Conservation (phyloP, 2,888 invertebrate genomes). For the Chymomyza procnemis region DNA sequence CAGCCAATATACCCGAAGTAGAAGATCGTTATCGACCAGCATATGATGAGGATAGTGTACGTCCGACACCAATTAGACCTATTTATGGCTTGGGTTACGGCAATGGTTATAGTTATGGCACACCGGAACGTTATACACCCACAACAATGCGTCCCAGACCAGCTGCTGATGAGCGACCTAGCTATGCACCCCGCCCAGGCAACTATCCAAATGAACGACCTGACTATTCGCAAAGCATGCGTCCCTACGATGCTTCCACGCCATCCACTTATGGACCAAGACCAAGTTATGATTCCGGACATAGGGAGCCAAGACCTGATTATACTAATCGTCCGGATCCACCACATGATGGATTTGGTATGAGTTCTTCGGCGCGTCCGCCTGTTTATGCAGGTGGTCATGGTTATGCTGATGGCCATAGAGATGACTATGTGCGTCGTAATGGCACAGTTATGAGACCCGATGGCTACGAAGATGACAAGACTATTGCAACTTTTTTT, state of each 20-base stretch:
- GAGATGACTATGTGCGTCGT: conserved; percentile 56
- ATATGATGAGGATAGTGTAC: conserved; percentile 48
- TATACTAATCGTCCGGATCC: conserved; percentile 76
- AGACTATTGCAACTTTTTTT: conserved; percentile 77
- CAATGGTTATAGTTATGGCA: conserved; percentile 77
- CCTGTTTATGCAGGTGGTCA: conserved; percentile 39
- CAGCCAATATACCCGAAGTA: conserved; percentile 76
- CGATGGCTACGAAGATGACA: conserved; percentile 71
- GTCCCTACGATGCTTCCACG: conserved; percentile 56
- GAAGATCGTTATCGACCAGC: conserved; percentile 71
- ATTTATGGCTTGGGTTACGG: conserved; percentile 76
- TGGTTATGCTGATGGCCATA: conserved; percentile 26
- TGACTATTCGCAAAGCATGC: conserved; percentile 41
- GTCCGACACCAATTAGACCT: conserved; percentile 61
- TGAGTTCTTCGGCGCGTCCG: conserved; percentile 48
- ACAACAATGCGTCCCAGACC: conserved; percentile 59
- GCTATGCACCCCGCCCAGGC: conserved; percentile 60
- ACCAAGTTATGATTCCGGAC: conserved; percentile 36
- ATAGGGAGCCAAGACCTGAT: conserved; percentile 58
- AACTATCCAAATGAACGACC: conserved; percentile 45
- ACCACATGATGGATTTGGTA: conserved; percentile 42
- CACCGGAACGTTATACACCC: conserved; percentile 72
- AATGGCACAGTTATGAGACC: conserved; percentile 47
- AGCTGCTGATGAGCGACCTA: conserved; percentile 45
- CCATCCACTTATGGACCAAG: conserved; percentile 43